Percentiles rank a stretch among this genome's conserved stretches.
Conservation (phyloP, 37 sponge, comb jelly and placozoan genomes). For the Geodia barretti region DNA sequence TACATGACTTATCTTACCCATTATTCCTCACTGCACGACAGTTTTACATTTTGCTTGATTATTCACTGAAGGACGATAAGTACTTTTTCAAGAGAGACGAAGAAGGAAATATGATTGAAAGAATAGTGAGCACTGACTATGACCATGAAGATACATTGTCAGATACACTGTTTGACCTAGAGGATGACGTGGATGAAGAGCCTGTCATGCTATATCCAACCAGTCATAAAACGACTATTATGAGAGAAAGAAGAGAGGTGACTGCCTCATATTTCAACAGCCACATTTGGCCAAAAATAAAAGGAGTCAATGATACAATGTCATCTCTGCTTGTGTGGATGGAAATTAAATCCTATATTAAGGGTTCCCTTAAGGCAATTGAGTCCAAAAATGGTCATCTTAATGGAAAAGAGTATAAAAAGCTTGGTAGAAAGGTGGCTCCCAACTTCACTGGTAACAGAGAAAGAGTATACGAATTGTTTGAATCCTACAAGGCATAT, state of each 20-base stretch:
- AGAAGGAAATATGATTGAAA: slow-evolving; percentile 46
- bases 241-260: slow-evolving; percentile 9
- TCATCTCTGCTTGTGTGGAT: slow-evolving; percentile 77
- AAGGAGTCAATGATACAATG: neutral
- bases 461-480: slow-evolving; percentile 57
- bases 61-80: slow-evolving; percentile 42
- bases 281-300: slow-evolving; percentile 47
- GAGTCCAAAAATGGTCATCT: slow-evolving; percentile 45
- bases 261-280: slow-evolving; percentile 29
- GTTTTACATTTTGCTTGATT: slow-evolving; percentile 79
- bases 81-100: slow-evolving; percentile 60
- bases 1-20: slow-evolving; percentile 53
- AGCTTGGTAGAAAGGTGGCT: slow-evolving; percentile 70
- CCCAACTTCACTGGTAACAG: slow-evolving; percentile 59
- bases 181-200: slow-evolving; percentile 20
- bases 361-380: slow-evolving; percentile 77
- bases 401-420: slow-evolving; percentile 48
- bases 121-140: slow-evolving; percentile 56
- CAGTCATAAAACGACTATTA: neutral
- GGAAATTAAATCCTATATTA: slow-evolving; percentile 85
- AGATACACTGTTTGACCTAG: slow-evolving; percentile 42
- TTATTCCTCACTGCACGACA: slow-evolving; percentile 77
- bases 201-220: neutral
- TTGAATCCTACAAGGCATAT: slow-evolving; percentile 35
- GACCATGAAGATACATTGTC: slow-evolving; percentile 39